Evolutionary conservation across 1,140 invertebrate species (phyloP).

Genomic region (Heliothis subflexa): DNA sequence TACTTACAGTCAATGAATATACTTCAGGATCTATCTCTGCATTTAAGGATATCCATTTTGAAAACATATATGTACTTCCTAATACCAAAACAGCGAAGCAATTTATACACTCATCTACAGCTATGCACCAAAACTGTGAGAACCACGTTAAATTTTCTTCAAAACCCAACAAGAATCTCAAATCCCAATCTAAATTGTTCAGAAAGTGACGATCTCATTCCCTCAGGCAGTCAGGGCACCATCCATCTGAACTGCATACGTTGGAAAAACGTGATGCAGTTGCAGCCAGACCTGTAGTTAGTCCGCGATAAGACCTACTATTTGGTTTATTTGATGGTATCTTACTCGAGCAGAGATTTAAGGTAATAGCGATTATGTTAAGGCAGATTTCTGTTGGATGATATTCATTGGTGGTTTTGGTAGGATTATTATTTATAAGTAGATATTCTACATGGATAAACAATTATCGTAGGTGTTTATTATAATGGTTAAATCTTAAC

Average conservation of each 20-base stretch:
- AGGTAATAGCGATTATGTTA: conserved; percentile 24
- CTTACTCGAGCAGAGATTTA: conserved; percentile 24
- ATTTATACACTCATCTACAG: too few species aligned
- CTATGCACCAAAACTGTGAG: too few species aligned
- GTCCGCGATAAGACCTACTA: conserved; percentile 28
- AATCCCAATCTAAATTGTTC: conserved; percentile 20
- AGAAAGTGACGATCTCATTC: conserved; percentile 27
- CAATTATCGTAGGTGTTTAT: too few species aligned
- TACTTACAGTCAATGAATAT: too few species aligned
- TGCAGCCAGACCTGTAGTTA: conserved; percentile 32
- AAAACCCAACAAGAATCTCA: conserved; percentile 1
- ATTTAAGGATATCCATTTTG: too few species aligned
- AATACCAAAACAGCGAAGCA: too few species aligned
- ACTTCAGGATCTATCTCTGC: too few species aligned
- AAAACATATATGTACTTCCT: background rate
- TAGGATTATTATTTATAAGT: background rate
- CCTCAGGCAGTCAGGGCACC: background rate
- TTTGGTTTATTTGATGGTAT: conserved; percentile 35
- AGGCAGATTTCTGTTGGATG: background rate
- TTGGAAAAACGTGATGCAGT: conserved; percentile 28
- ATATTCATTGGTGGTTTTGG: conserved; percentile 4
- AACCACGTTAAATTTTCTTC: background rate
- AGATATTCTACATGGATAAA: too few species aligned
- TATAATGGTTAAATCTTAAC: too few species aligned
- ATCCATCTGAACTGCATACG: conserved; percentile 1